These are phyloP conservation scores for Melopsittacus undulatus DNA, from an alignment of 2,797 vertebrate genomes.

Conservation along the genomic window DNA sequence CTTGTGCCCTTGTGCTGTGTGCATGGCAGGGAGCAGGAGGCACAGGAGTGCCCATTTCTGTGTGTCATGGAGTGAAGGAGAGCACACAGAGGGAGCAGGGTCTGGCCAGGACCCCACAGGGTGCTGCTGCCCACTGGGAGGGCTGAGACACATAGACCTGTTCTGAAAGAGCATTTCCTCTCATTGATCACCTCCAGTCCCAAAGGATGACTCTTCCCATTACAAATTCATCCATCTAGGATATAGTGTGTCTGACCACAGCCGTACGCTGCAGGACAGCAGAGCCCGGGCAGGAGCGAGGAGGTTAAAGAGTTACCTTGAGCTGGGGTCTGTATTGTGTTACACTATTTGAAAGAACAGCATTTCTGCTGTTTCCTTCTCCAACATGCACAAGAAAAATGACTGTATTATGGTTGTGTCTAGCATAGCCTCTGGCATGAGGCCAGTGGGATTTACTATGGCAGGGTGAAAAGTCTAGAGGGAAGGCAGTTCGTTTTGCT, in stretches of 20 bases:
- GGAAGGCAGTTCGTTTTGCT: conserved; percentile 48
- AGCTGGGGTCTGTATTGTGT: conserved; percentile 72
- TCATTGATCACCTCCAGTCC: neutral
- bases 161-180: neutral
- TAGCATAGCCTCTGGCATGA: conserved; percentile 54
- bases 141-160: neutral
- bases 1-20: neutral
- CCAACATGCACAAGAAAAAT: conserved; percentile 69
- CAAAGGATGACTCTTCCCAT: neutral
- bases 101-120: neutral
- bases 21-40: neutral
- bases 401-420: conserved; percentile 71
- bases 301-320: conserved; percentile 73
- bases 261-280: neutral
- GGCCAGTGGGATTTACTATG: conserved; percentile 70
- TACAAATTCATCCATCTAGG: neutral
- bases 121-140: neutral
- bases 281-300: neutral
- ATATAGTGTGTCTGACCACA: neutral
- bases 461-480: conserved; percentile 70
- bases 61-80: neutral
- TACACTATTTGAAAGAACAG: conserved; percentile 73
- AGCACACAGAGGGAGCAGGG: neutral
- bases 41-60: neutral
- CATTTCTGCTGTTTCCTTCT: conserved; percentile 73